Conservation (phyloP, 2,113 vertebrate species). For the Rana temporaria region DNA sequence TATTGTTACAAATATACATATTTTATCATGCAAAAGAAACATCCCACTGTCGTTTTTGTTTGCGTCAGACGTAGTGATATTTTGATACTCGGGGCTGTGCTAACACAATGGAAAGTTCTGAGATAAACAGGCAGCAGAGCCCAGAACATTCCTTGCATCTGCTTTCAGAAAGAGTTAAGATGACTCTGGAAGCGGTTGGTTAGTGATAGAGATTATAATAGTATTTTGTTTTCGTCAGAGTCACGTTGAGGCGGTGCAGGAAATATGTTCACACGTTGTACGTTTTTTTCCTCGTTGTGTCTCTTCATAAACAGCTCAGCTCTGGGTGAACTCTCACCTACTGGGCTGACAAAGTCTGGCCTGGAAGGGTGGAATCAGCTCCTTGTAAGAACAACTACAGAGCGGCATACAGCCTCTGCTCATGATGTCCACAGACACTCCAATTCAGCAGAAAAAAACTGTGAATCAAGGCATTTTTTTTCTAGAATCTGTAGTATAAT, state of each 20-base stretch:
- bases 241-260: neutral
- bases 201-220: neutral
- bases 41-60: neutral
- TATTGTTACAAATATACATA: no score
- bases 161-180: neutral
- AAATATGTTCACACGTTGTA: constrained; percentile 33
- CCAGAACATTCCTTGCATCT: constrained; percentile 6
- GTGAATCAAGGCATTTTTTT: neutral
- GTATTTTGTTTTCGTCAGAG: constrained; percentile 32
- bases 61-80: neutral
- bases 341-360: neutral
- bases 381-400: constrained; percentile 35
- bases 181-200: neutral
- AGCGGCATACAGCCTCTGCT: neutral
- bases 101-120: constrained; percentile 22
- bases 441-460: neutral
- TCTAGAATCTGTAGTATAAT: no score
- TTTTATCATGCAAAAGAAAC: no score
- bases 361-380: neutral
- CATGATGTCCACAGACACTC: neutral
- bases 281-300: constrained; percentile 40
- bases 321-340: constrained; percentile 17
- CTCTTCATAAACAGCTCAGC: constrained; percentile 42
- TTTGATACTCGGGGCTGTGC: neutral
- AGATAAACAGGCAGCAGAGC: neutral